These are phyloP conservation scores for Trissoscelio sp. DNA, from an alignment of 2,888 invertebrate species.

Conservation along the genomic window DNA sequence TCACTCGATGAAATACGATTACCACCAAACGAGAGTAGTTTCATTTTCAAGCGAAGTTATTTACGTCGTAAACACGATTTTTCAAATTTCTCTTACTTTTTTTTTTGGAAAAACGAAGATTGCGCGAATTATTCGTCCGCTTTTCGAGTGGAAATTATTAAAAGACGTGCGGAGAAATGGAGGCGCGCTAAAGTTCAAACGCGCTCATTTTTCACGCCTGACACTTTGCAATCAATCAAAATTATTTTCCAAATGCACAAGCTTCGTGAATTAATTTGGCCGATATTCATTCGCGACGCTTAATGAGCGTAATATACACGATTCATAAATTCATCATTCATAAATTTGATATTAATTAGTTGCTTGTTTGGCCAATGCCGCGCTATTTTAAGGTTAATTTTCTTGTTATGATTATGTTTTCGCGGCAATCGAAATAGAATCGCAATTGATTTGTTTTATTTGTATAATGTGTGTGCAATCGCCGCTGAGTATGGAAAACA, in stretches of 20 bases:
- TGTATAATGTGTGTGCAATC: background rate
- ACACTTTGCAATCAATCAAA: constrained; percentile 53
- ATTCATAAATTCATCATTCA: constrained; percentile 8
- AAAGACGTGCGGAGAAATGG: constrained; percentile 29
- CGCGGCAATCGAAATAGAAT: no score
- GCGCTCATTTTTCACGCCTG: constrained; percentile 50
- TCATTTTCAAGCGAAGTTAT: background rate
- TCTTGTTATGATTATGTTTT: no score
- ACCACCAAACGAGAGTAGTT: no score
- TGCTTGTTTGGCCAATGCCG: no score
- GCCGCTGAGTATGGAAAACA: background rate
- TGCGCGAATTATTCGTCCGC: constrained; percentile 16
- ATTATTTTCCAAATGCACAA: constrained; percentile 43
- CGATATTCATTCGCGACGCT: constrained; percentile 14
- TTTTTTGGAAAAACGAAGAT: background rate
- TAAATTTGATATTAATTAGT: constrained; percentile 3
- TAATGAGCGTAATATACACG: constrained; percentile 8
- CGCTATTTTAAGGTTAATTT: background rate
- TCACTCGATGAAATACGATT: no score
- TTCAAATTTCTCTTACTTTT: constrained; percentile 9
- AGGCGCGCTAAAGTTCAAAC: constrained; percentile 35
- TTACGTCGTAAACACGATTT: constrained; percentile 6
- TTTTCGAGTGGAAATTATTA: constrained; percentile 45
- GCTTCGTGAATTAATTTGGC: constrained; percentile 29
- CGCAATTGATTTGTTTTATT: no score